Evolutionary conservation across 2,888 invertebrate species (phyloP).

Genomic region (Scelioninae gen. 1): DNA sequence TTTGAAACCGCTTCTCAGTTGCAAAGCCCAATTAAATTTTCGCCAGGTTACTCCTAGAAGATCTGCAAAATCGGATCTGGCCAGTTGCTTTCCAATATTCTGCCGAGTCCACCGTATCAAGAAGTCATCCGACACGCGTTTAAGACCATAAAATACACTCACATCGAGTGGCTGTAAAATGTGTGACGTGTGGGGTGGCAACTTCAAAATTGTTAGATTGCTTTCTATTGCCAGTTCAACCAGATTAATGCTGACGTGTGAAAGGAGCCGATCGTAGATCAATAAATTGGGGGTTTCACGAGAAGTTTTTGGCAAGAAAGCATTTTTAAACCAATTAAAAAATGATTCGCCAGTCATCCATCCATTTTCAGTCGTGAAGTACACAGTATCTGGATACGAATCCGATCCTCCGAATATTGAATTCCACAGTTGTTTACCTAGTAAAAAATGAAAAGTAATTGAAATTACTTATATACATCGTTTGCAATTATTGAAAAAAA

Average conservation of each 20-base stretch:
- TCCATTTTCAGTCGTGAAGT: conserved; percentile 9
- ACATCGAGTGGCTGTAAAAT: conserved; percentile 49
- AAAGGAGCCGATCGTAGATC: conserved; percentile 44
- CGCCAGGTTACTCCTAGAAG: conserved; percentile 32
- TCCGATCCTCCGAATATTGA: conserved; percentile 3
- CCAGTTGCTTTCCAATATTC: conserved; percentile 37
- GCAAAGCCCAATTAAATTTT: conserved; percentile 27
- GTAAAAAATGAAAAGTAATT: conserved; percentile 3
- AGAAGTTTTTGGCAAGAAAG: neutral
- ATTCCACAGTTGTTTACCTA: conserved; percentile 20
- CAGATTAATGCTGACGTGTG: conserved; percentile 36
- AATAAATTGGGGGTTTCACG: conserved; percentile 25
- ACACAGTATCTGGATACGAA: conserved; percentile 6
- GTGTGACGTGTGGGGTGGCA: conserved; percentile 55
- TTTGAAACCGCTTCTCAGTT: conserved; percentile 45
- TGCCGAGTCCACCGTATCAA: conserved; percentile 40
- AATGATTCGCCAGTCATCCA: conserved; percentile 11
- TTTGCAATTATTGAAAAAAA: neutral
- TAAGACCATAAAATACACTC: conserved; percentile 46
- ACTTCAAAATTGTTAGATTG: conserved; percentile 40
- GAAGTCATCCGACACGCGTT: conserved; percentile 29
- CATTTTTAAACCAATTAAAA: conserved; percentile 12
- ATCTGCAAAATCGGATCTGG: conserved; percentile 32
- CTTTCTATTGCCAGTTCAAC: conserved; percentile 12
- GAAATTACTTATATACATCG: neutral